Base-by-base conservation (phyloP, 2,113 vertebrate species). In the Myrmophylax atrothorax region DNA sequence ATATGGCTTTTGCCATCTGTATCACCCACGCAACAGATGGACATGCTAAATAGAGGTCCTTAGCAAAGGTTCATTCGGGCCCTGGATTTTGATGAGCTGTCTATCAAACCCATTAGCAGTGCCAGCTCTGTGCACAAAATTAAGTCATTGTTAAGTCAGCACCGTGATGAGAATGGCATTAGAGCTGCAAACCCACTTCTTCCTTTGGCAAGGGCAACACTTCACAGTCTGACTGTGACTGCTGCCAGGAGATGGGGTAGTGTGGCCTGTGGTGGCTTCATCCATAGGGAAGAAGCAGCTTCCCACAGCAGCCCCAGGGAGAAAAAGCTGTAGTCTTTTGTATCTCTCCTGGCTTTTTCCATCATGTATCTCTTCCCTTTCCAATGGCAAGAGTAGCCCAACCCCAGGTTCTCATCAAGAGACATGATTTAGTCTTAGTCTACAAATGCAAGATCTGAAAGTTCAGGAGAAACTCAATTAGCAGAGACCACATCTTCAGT, bases 1-100 rank as follows among this genome's bases (percentile, higher is more conserved):
- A 94, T 87, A 55, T 0, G 35, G 47, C 64, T 94, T 93, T 49
- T 93, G 66, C 94, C 95, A 96, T 96, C 95, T 97, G 96, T 78
- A 84, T 76, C 86, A 46, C 72, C 83, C 84, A 31, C 4, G 3
- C 76, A 91, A 64, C 96, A 97, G 96, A 97, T 96, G 95, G 91
- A 87, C 69, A 33, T 9, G 4, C 37, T 84, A 94, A 90, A 91
- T 18, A 78, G 60, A 88, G 69, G 69, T 81, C 80, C 64, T 75
- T 16, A 74, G 93, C 59, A 78, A 87, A 94, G 63, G 60, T 25
- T 77, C 60, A 16, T 75, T 84, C 55, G 69, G 94, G 95, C 76
- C 89, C 77, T 68, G 38, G 84, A 52, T 70, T 90, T 92, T 87
- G 91, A 93, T 75, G 89, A 89, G 60, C 73, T 89, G 86, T 89